Conservation (phyloP, 2,113 vertebrate species). For the Furnarius figulus region DNA sequence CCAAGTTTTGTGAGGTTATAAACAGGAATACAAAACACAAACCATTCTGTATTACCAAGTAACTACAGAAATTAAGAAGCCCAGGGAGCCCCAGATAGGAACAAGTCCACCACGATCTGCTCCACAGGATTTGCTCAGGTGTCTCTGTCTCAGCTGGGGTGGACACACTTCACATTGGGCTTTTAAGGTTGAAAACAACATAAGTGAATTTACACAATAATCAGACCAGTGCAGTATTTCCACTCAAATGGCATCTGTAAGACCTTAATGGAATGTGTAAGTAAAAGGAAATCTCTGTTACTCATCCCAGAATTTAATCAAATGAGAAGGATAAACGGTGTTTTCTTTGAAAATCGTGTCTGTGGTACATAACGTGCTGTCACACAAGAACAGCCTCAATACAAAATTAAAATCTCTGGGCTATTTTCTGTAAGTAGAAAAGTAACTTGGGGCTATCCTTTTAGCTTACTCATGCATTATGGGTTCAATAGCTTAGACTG, state of each 20-base stretch:
- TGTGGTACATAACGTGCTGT: neutral
- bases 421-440: slow-evolving; percentile 52
- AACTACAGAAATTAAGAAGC: neutral
- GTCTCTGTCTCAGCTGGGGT: neutral
- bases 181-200: neutral
- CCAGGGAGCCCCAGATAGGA: fast-evolving
- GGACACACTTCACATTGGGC: neutral
- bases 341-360: neutral
- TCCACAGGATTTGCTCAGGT: neutral
- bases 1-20: neutral
- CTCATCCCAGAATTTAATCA: slow-evolving; percentile 42
- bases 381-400: neutral
- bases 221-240: neutral
- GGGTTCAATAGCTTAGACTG: slow-evolving; percentile 39
- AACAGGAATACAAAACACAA: neutral
- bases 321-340: slow-evolving; percentile 25
- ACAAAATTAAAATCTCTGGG: slow-evolving; percentile 8
- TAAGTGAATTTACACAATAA: neutral
- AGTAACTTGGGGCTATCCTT: slow-evolving; percentile 47
- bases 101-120: fast-evolving
- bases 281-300: slow-evolving; percentile 3
- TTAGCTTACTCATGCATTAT: slow-evolving; percentile 57
- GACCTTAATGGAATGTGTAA: neutral
- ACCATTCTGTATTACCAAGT: neutral
- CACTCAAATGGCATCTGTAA: neutral